phyloP scores from a whole-genome alignment of 2,113 vertebrate species.

The Haemorhous mexicanus region DNA sequence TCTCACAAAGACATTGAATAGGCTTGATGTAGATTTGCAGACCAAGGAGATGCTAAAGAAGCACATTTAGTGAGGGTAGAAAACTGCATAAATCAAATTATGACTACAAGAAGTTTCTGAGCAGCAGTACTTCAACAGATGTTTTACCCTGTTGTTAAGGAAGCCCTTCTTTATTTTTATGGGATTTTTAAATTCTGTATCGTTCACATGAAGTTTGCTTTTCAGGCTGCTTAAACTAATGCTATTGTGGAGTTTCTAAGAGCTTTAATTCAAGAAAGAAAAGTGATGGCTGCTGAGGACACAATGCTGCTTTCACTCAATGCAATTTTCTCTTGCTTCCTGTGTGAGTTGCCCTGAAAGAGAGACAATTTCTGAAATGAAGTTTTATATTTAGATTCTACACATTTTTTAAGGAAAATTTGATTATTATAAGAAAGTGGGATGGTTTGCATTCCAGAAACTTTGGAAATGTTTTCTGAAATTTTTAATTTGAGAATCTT shows the following conservation, averaged over 20 bases:
- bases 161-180: not conserved
- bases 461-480: not conserved
- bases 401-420: not conserved
- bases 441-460: not conserved
- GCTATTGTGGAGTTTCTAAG: not conserved
- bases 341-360: not conserved
- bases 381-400: not conserved
- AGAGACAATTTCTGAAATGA: not conserved
- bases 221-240: not conserved
- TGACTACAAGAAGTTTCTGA: not conserved
- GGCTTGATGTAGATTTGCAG: not conserved
- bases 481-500: not conserved
- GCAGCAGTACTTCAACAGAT: not conserved
- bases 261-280: not conserved
- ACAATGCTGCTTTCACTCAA: not conserved
- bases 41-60: not conserved
- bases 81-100: not conserved
- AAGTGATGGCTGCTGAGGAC: not conserved
- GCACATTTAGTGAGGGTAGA: not conserved
- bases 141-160: not conserved
- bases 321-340: not conserved
- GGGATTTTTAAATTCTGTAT: fast-evolving
- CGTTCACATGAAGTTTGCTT: not conserved
- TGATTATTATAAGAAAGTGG: not conserved
- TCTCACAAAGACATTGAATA: not conserved